A percentile compares a stretch with the other conserved stretches of the same genome.
These are phyloP conservation scores for Conopomorpha cramerella DNA, from an alignment of 1,140 invertebrate genomes.

Conservation along the genomic window DNA sequence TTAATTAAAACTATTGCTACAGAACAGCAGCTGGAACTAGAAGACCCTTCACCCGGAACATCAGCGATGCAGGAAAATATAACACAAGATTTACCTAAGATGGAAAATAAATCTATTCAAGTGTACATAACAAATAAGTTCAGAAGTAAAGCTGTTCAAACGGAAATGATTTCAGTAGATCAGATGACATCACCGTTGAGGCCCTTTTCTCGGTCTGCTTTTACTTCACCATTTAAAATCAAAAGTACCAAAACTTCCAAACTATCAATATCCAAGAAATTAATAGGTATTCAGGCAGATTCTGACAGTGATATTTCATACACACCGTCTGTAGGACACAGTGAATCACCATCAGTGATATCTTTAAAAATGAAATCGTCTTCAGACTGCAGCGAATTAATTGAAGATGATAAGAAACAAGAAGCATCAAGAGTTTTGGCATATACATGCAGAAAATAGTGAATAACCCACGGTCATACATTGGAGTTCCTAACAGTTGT, in stretches of 20 bases:
- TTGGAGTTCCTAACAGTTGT: too few species aligned
- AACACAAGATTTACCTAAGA: too few species aligned
- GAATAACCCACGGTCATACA: slow-evolving; percentile 1
- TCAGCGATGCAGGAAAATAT: too few species aligned
- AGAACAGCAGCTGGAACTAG: too few species aligned
- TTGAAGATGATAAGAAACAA: slow-evolving; percentile 3
- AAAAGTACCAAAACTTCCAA: background rate
- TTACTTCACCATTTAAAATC: background rate
- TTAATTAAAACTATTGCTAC: too few species aligned
- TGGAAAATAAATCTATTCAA: too few species aligned
- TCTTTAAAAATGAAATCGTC: slow-evolving; percentile 1
- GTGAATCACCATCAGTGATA: too few species aligned
- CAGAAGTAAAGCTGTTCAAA: slow-evolving; percentile 1
- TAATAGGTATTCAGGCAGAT: background rate
- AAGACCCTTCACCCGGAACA: too few species aligned
- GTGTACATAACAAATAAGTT: too few species aligned
- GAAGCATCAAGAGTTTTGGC: background rate
- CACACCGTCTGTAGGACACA: too few species aligned
- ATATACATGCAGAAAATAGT: background rate
- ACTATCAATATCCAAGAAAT: background rate
- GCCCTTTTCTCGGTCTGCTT: background rate
- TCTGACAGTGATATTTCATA: slow-evolving; percentile 1
- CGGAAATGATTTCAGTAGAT: background rate
- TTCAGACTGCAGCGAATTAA: too few species aligned
- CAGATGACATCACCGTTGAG: background rate